A percentile compares a stretch with the other conserved stretches of the same genome.
Conservation (phyloP, 1,140 invertebrate species). For the Drosophila arawakana region DNA sequence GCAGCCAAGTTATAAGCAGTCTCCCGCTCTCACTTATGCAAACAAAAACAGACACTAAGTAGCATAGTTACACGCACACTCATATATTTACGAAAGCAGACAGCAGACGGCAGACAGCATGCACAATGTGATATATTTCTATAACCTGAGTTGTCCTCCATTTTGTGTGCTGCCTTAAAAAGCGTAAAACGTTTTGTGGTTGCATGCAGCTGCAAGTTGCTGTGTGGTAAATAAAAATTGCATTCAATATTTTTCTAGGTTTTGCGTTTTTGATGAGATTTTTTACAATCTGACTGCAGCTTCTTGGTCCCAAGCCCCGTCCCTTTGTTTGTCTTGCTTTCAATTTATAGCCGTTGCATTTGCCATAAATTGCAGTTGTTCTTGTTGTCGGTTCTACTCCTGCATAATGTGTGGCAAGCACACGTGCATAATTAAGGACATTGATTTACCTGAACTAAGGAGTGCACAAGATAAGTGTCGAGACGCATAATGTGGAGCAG, state of each 20-base stretch:
- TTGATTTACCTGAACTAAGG: constrained; percentile 27
- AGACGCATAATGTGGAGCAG: background rate
- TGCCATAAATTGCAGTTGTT: constrained; percentile 59
- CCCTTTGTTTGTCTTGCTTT: constrained; percentile 66
- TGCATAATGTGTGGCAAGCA: constrained; percentile 45
- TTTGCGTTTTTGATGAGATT: constrained; percentile 71
- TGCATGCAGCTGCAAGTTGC: constrained; percentile 24
- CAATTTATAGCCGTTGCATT: constrained; percentile 68
- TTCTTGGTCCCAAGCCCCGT: constrained; percentile 4
- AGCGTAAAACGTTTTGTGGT: constrained; percentile 48
- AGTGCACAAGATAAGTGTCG: background rate
- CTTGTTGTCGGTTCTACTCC: constrained; percentile 45
- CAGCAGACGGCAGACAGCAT: constrained; percentile 5
- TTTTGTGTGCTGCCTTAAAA: constrained; percentile 19
- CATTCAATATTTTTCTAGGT: constrained; percentile 76
- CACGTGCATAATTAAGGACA: constrained; percentile 63
- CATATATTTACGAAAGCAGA: constrained; percentile 26
- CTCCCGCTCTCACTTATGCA: constrained; percentile 44
- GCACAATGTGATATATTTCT: constrained; percentile 70
- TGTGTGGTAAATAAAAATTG: constrained; percentile 75
- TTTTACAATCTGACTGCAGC: constrained; percentile 27
- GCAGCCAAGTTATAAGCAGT: constrained; percentile 50
- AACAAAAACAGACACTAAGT: constrained; percentile 74
- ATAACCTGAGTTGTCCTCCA: constrained; percentile 46
- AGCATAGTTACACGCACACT: constrained; percentile 65